Evolutionary conservation across 2,113 vertebrate species (phyloP), one percentile per base, ranked within the genome.

Genomic region (Cnemophilus loriae): DNA sequence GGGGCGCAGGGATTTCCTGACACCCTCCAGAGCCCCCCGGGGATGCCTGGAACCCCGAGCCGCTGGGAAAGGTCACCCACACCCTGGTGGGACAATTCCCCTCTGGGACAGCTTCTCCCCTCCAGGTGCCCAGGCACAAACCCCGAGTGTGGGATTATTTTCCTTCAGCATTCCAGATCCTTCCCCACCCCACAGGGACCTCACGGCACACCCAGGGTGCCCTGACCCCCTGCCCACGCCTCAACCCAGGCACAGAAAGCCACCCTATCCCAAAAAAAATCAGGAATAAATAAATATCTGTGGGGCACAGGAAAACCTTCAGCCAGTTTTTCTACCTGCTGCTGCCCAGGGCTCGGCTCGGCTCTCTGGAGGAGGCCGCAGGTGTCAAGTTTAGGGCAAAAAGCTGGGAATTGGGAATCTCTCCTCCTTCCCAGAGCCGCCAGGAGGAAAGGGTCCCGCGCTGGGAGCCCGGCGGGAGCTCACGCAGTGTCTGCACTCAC

Each of bases 281-380:
- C 3, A 3, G 4, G 14, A 37, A 28, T 20, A 87, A 85, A 74
- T 11, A 39, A 53, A 41, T 3, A 55, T 9, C 82, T 50, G 56
- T 0, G 1, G 46, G 32, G 37, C 76, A 14, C 0, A 0, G 67
- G 41, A 46, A 79, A 84, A 22, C 71, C 59, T 77, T 19, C 69
- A 74, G 64, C 65, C 44, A 3, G 2, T n/a, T 71, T 61, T 75
- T 79, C 57, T 96, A 96, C 95, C 96, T 96, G 95, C 22, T 68
- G 60, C 35, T 84, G 83, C 89, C 1, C 8, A 41, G 83, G 39
- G 7, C 44, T 32, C 11, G 12, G 47, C 60, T 41, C 26, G 2
- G 42, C 46, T 46, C 10, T 55, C 28, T 2, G 6, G n/a, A 80
- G 47, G 47, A 95, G 52, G 92, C 18, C 50, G 60, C 60, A 11